Percentiles rank a stretch among this genome's conserved stretches.
phyloP scores from a whole-genome alignment of 2,113 vertebrate species.

The Triplophysa rosa region DNA sequence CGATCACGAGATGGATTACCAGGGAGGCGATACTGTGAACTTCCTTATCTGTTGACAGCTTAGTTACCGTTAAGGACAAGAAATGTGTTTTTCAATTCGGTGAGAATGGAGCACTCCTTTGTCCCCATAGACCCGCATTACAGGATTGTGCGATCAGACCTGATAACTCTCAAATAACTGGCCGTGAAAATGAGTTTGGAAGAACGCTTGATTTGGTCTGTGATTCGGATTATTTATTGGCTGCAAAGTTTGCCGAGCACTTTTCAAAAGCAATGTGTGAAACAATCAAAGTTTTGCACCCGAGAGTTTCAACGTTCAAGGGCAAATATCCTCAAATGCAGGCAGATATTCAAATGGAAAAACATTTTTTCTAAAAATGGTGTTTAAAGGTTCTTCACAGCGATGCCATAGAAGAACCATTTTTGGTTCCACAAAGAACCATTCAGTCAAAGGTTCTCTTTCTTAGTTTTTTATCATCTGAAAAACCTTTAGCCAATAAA shows the following conservation, averaged over 20 bases:
- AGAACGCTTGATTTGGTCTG: constrained; percentile 67
- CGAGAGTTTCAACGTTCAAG: constrained; percentile 22
- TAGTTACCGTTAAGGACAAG: constrained; percentile 73
- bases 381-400: too few relatives aligned
- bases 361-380: neutral
- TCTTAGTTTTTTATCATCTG: too few relatives aligned
- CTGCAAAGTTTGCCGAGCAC: constrained; percentile 36
- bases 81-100: constrained; percentile 78
- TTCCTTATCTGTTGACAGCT: constrained; percentile 79
- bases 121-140: constrained; percentile 75
- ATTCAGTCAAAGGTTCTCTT: too few relatives aligned
- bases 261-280: constrained; percentile 42
- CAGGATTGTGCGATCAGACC: constrained; percentile 67
- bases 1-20: constrained; percentile 79
- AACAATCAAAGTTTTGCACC: constrained; percentile 34
- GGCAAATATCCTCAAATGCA: constrained; percentile 10
- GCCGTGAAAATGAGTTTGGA: constrained; percentile 70
- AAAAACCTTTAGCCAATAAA: too few relatives aligned
- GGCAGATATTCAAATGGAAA: neutral
- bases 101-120: constrained; percentile 74
- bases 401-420: too few relatives aligned
- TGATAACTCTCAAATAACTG: constrained; percentile 76
- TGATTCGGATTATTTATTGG: constrained; percentile 50
- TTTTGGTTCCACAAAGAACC: too few relatives aligned
- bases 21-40: constrained; percentile 73